These are phyloP conservation scores for Ichneumoninae sp. DNA, from an alignment of 2,888 invertebrate species.

Conservation along the genomic window DNA sequence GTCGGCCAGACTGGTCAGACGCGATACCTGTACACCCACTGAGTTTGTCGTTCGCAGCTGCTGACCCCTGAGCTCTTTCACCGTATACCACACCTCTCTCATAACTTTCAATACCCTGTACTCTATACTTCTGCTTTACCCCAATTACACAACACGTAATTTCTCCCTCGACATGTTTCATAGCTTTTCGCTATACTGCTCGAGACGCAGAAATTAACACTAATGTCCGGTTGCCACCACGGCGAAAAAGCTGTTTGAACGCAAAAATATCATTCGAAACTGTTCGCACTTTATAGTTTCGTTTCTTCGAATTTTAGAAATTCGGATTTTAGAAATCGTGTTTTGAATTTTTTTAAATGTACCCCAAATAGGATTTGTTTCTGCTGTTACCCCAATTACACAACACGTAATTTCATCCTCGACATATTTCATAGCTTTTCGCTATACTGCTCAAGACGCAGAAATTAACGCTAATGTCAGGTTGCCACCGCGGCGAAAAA, in stretches of 20 bases:
- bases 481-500: not conserved
- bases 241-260: not conserved
- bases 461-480: slow-evolving; percentile 2
- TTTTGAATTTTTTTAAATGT: too few relatives aligned
- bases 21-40: slow-evolving; percentile 66
- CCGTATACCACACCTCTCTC: slow-evolving; percentile 8
- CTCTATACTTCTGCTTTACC: slow-evolving; percentile 23
- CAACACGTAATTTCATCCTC: slow-evolving; percentile 26
- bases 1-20: slow-evolving; percentile 50
- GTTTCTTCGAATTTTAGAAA: not conserved
- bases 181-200: slow-evolving; percentile 13
- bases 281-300: not conserved
- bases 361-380: not conserved
- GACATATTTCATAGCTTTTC: slow-evolving; percentile 19
- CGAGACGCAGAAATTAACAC: slow-evolving; percentile 8
- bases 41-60: slow-evolving; percentile 57
- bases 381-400: slow-evolving; percentile 39
- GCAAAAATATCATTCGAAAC: not conserved
- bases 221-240: not conserved
- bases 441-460: slow-evolving; percentile 1
- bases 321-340: not conserved
- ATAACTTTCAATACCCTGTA: slow-evolving; percentile 31
- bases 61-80: slow-evolving; percentile 33
- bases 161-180: slow-evolving; percentile 9
- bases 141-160: slow-evolving; percentile 42